Evolutionary conservation across 2,113 vertebrate species (phyloP), one percentile per base, ranked within the genome.

Genomic region (Acrocephalus arundinaceus): DNA sequence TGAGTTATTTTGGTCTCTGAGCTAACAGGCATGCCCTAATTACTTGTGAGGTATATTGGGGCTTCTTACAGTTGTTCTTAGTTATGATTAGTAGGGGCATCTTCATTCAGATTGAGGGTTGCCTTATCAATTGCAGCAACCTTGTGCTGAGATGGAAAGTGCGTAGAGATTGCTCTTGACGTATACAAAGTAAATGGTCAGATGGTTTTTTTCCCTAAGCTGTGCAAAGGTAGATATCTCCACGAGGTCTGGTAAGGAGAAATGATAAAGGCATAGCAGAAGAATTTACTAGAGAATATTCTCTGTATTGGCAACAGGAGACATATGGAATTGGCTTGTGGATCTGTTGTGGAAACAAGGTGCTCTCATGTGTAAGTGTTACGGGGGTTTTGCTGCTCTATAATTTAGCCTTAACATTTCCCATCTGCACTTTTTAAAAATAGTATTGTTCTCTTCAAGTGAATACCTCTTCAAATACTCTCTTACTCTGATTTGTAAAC

Each of bases 21-120:
- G 22, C 6, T 71, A 35, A 71, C 41, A 58, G 16, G 31, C 59
- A 13, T 37, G 20, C 52, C 22, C 9, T 85, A 43, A 45, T 2
- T 2, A 2, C 52, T 30, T 90, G 13, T 1, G 3, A 46, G 7
- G 3, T 87, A 9, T 19, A 18, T 7, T 33, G 51, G 28, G 1
- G 1, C 46, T 82, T 77, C 13, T 15, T 78, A 25, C 57, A 62
- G 41, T 37, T 78, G 11, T 78, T 73, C 16, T 18, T 77, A 39
- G 6, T 39, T 91, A 45, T 65, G 22, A 39, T 66, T 55, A 57
- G 15, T 22, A 61, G 37, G 7, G 9, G 2, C 24, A 25, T 74
- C 35, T 85, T 89, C 10, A n/a, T 71, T 95, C 33, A 46, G 15
- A 19, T n/a, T 77, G 51, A 49, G 15, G 15, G 17, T 61, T 81